Percentiles rank a stretch among this genome's conserved stretches.
Evolutionary conservation across 2,888 invertebrate species (phyloP).

Genomic region (Ichneumoninae sp.): DNA sequence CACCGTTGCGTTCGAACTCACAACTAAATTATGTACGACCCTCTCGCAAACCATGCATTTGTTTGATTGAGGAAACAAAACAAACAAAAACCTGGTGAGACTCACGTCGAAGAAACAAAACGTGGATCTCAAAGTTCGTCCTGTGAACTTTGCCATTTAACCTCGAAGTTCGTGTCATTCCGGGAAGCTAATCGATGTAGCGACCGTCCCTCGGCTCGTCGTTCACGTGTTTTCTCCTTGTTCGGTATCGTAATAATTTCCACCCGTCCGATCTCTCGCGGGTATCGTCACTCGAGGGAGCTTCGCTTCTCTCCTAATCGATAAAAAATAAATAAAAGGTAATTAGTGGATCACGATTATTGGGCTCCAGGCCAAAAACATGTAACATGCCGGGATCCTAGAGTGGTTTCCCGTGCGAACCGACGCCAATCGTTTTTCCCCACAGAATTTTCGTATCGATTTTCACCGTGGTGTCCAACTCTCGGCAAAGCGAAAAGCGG

Average conservation of each 20-base stretch:
- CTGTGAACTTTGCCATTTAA: constrained; percentile 5
- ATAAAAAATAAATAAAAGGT: background rate
- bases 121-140: background rate
- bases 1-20: background rate
- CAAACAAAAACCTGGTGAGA: background rate
- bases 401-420: constrained; percentile 34
- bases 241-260: background rate
- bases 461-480: constrained; percentile 47
- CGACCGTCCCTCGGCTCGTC: background rate
- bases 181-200: background rate
- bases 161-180: constrained; percentile 1
- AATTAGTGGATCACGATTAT: background rate
- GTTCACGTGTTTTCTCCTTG: background rate
- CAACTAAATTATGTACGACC: background rate
- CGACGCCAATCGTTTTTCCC: constrained; percentile 19
- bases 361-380: background rate
- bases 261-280: background rate
- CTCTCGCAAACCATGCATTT: background rate
- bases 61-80: background rate
- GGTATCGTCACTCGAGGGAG: background rate
- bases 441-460: constrained; percentile 51
- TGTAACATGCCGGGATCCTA: background rate
- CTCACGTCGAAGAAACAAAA: background rate
- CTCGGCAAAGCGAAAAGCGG: constrained; percentile 30
- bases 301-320: background rate